These are phyloP conservation scores for Medauroidea extradentata DNA, from an alignment of 1,140 invertebrate species.

Conservation along the genomic window DNA sequence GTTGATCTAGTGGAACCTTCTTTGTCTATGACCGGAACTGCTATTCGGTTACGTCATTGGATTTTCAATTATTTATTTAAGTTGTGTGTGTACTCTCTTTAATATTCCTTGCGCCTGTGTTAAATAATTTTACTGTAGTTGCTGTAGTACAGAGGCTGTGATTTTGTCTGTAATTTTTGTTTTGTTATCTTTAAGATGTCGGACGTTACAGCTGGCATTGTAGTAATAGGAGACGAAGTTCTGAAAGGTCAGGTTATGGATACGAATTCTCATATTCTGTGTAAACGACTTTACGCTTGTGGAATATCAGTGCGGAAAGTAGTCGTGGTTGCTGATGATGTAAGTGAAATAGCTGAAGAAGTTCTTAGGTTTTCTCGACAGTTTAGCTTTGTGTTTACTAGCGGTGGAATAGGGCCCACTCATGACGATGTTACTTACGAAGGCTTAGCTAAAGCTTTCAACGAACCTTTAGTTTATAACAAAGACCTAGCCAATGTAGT, in stretches of 20 bases:
- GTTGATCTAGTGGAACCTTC: too few relatives aligned
- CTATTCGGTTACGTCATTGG: too few relatives aligned
- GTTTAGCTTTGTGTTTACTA: conserved; percentile 65
- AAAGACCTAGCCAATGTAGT: conserved; percentile 56
- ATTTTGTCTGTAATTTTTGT: too few relatives aligned
- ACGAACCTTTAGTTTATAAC: conserved; percentile 52
- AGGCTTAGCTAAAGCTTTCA: conserved; percentile 70
- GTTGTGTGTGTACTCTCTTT: too few relatives aligned
- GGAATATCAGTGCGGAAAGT: conserved; percentile 67
- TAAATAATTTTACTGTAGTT: too few relatives aligned
- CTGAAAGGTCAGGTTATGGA: conserved; percentile 74
- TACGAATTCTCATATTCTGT: conserved; percentile 68
- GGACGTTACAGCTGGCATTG: conserved; percentile 42
- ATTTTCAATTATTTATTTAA: too few relatives aligned
- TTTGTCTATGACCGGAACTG: too few relatives aligned
- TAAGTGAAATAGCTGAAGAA: conserved; percentile 65
- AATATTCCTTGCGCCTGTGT: too few relatives aligned
- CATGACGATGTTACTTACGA: conserved; percentile 83
- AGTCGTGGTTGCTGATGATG: conserved; percentile 63
- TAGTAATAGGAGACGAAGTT: conserved; percentile 81
- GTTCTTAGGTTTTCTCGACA: conserved; percentile 57
- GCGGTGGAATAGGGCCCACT: conserved; percentile 78
- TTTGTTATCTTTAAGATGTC: too few relatives aligned
- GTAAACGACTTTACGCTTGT: conserved; percentile 56
- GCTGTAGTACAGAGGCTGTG: too few relatives aligned